Base-by-base conservation (phyloP, 2,113 vertebrate genomes). In the Motacilla alba region DNA sequence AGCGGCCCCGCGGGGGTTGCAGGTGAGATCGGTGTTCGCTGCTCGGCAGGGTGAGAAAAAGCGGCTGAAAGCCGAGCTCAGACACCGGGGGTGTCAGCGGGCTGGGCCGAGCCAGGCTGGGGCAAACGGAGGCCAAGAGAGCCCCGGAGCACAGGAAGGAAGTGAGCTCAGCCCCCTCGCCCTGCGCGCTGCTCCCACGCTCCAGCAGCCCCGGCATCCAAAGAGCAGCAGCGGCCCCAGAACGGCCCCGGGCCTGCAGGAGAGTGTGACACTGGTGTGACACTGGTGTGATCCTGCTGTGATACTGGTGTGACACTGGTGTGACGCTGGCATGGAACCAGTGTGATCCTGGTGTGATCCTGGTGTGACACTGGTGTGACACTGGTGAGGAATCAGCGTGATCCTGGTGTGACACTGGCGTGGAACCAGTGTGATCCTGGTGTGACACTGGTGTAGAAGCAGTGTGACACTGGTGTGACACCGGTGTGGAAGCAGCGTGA, bases 1-100 rank as follows among this genome's bases (percentile, higher is more conserved):
- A 28, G 60, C 87, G 28, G 79, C 78, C 78, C 20, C 2, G 35
- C 3, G 47, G 39, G 3, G 2, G 21, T 16, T 2, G 41, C 67
- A 0, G 5, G 26, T 0, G 5, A 13, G 15, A 2, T 17, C 35
- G 10, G 24, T 17, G 11, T 41, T 8, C 14, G 2, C 14, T 27
- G 2, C 19, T n/a, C 30, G 27, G 30, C 9, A 0, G 9, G 56
- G 31, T 12, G 87, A 50, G 66, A 72, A 74, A 24, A n/a, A 9
- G 37, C 2, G 50, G 11, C 37, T 15, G 60, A 46, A 46, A 79
- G 13, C 44, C 2, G 31, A 85, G 9, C 43, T 17, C 8, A 37
- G 44, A 8, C 15, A 4, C 7, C 2, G 52, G 26, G 44, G 60
- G 8, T 21, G 60, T 24, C 69, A 7, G 49, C 39, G 68, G 43